Base-by-base conservation (phyloP, 2,113 vertebrate genomes). In the Actenoides hombroni region DNA sequence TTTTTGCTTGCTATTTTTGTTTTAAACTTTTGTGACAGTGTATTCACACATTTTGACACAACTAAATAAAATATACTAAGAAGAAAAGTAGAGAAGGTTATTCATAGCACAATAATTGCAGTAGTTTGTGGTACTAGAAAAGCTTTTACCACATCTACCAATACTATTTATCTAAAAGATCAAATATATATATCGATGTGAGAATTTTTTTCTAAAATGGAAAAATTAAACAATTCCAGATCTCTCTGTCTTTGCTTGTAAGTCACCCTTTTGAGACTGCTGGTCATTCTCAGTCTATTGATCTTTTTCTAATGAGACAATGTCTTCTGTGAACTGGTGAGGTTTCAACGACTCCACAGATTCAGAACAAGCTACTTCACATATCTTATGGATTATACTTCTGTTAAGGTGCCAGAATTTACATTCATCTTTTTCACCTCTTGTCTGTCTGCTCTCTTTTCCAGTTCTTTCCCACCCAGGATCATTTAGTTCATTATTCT, bases 401-500 rank as follows among this genome's bases (percentile, higher is more conserved):
- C 35, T 64, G 33, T 82, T 75, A 61, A 70, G 59, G 19, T n/a
- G 6, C 77, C 68, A 90, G 51, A 54, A 67, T 69, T 63, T 39
- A 29, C 0, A 0, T 73, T 85, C 1, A 3, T 7, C 3, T 74
- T 90, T 85, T 83, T 49, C 31, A 74, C 40, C 26, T 67, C 51
- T 37, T 21, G 53, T 3, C 29, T 91, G 11, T 54, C 29, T 92
- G 61, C 46, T 46, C 21, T 86, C n/a, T 70, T 51, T 86, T 88
- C 44, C 51, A 44, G 40, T 65, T 83, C 67, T 70, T 92, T 29
- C 18, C 10, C n/a, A 86, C 9, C 35, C 51, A 67, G 51, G 37
- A 77, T 90, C 68, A 86, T 95, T 86, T 86, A 83, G 23, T 90
- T 81, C 73, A 90, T 93, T 81, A 88, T 12, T 70, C 49, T 90